phyloP scores from a whole-genome alignment of 2,888 invertebrate species.

The Oligia latruncula region DNA sequence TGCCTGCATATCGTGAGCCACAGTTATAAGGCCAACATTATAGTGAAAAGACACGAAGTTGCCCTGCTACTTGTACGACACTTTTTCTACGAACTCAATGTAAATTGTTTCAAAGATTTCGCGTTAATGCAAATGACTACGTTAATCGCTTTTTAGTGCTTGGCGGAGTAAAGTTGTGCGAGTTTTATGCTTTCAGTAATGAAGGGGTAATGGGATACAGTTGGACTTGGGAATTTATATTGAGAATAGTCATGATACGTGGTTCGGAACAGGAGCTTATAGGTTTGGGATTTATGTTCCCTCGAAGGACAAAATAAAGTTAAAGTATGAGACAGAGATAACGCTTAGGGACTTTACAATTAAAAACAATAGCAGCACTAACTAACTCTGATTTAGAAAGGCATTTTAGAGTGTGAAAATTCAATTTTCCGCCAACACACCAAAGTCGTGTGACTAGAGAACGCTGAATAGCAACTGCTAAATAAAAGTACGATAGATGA shows the following conservation, averaged over 20 bases:
- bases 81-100: conserved; percentile 81
- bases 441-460: conserved; percentile 73
- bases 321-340: too few species aligned
- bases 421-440: conserved; percentile 75
- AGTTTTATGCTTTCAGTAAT: conserved; percentile 65
- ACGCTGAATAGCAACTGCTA: conserved; percentile 78
- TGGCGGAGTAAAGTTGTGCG: conserved; percentile 60
- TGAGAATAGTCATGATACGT: conserved; percentile 54
- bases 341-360: not conserved
- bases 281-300: not conserved
- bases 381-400: conserved; percentile 45
- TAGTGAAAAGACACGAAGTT: conserved; percentile 84
- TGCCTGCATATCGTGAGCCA: conserved; percentile 81
- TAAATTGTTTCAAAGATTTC: conserved; percentile 73
- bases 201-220: conserved; percentile 60
- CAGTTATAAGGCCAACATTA: conserved; percentile 81
- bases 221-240: conserved; percentile 51
- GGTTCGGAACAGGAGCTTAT: conserved; percentile 18
- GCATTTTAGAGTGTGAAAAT: conserved; percentile 72
- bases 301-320: not conserved
- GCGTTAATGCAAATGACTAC: conserved; percentile 69
- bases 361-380: conserved; percentile 9
- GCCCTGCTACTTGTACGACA: conserved; percentile 68
- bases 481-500: conserved; percentile 76
- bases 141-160: conserved; percentile 67